Evolutionary conservation across 2,797 vertebrate genomes (phyloP).

Genomic region (Malacoraja senta): DNA sequence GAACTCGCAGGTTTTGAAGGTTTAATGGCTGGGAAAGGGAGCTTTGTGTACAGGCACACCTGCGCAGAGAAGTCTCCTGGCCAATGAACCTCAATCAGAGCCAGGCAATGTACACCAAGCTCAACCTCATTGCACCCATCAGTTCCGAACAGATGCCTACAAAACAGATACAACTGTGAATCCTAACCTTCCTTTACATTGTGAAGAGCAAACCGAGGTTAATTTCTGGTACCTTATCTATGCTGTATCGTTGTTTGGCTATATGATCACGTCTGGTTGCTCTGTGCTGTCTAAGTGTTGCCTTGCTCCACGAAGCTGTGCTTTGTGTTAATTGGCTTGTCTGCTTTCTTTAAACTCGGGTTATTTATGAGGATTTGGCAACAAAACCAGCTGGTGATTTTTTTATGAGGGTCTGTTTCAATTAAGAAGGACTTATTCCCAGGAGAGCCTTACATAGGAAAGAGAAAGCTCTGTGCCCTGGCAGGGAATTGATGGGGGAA

Average conservation of each 20-base stretch:
- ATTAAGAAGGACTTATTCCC: conserved; percentile 52
- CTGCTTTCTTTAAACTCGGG: conserved; percentile 51
- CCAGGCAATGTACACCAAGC: neutral
- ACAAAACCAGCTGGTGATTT: conserved; percentile 51
- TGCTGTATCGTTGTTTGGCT: neutral
- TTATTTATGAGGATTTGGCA: conserved; percentile 56
- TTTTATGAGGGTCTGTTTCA: conserved; percentile 46
- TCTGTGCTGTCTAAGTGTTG: neutral
- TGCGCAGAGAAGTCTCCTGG: neutral
- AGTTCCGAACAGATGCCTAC: neutral
- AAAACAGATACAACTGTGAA: neutral
- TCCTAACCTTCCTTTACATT: neutral
- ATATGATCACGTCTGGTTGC: neutral
- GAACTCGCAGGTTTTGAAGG: neutral
- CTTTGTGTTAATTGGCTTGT: conserved; percentile 58
- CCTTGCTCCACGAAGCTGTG: conserved; percentile 41
- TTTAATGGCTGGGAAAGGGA: neutral
- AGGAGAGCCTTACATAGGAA: conserved; percentile 48
- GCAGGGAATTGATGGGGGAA: conserved; percentile 19
- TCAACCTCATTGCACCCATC: no score
- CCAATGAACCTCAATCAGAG: neutral
- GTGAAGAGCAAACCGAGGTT: neutral
- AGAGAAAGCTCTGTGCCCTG: conserved; percentile 41
- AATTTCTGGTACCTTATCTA: neutral
- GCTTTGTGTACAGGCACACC: conserved; percentile 2